A percentile compares a stretch with the other conserved stretches of the same genome.
These are phyloP conservation scores for Lynx canadensis DNA, from an alignment of 2,113 vertebrate species.

Conservation along the genomic window DNA sequence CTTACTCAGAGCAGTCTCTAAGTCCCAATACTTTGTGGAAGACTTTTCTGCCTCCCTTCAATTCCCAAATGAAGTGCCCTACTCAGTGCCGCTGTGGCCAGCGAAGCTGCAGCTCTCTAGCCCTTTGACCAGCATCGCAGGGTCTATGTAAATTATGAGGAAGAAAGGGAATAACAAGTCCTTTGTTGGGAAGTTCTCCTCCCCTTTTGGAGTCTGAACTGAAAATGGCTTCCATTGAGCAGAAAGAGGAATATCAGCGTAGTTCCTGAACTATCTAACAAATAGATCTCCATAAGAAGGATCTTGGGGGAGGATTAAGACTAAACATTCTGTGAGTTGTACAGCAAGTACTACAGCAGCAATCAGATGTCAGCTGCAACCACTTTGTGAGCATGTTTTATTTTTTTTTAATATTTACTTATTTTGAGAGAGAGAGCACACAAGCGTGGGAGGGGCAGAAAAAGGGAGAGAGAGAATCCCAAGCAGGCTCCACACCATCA, in stretches of 20 bases:
- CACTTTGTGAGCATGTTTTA: background rate
- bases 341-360: background rate
- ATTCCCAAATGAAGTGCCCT: background rate
- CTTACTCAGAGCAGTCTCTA: slow-evolving; percentile 23
- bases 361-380: background rate
- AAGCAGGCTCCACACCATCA: too few species aligned
- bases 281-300: background rate
- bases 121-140: background rate
- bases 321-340: background rate
- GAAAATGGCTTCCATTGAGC: background rate
- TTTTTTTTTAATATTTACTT: too few species aligned
- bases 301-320: background rate
- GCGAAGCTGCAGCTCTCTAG: background rate
- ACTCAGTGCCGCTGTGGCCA: background rate
- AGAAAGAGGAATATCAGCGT: background rate
- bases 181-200: background rate
- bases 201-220: slow-evolving; percentile 13
- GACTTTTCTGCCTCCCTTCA: background rate
- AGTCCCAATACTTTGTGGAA: background rate
- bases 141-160: background rate
- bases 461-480: too few species aligned
- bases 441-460: too few species aligned
- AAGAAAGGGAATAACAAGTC: background rate
- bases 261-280: background rate
- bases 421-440: too few species aligned